Base-by-base conservation (phyloP, 1,140 invertebrate species). In the Drosophila kepulauana region DNA sequence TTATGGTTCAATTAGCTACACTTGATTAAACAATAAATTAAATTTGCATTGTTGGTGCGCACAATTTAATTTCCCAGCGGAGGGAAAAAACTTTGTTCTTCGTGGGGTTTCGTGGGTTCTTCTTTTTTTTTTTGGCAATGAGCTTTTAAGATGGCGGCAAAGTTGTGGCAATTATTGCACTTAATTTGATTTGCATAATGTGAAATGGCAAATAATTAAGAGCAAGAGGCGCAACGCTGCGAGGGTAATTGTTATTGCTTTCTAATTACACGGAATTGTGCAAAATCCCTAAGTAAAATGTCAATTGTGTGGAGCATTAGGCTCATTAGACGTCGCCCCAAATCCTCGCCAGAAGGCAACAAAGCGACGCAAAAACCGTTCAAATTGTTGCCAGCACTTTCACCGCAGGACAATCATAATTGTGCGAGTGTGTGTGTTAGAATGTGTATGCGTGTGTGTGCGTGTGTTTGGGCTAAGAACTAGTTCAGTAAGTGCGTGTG, bases 221-320 rank as follows among this genome's bases (percentile, higher is more conserved):
- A 68, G 54, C 52, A 56, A 57, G 33, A 57, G 35, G 15, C 33
- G 35, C 10, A 13, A 28, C 10, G 35, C 13, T 67, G 48, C 58
- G 75, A 75, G 46, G 67, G 72, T 89, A 89, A 89, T 89, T 85
- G 86, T 89, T 89, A 90, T 89, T 81, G 85, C 81, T 89, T 89
- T 89, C 86, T 89, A 89, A 89, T 89, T 89, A 89, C 85, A 89
- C 56, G 35, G 75, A 81, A 79, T 78, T 85, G 69, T 81, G 59
- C 52, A 72, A 89, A 73, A 79, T 81, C 85, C 81, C 64, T 77
- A 89, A 90, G 81, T 89, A 85, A 89, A 89, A 89, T 89, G 85
- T 90, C 86, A 89, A 89, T 89, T 89, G 85, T 59, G 56, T 64
- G 56, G 66, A 62, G 81, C 71, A 87, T 87, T 82, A 74, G 79